Base-by-base conservation (phyloP, 2,888 invertebrate species). In the Chymomyza caudatula region DNA sequence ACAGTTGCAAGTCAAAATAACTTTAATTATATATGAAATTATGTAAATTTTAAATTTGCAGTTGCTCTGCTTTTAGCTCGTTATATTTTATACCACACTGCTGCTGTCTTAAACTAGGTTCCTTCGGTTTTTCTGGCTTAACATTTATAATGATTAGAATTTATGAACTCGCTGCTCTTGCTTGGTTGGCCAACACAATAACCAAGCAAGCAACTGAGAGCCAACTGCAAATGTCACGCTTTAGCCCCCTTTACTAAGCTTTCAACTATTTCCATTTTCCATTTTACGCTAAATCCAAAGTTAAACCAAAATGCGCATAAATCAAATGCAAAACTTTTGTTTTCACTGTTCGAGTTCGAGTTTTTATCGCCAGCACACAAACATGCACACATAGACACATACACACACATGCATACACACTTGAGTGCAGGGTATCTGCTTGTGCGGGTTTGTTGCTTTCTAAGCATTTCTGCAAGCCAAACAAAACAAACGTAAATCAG, bases 401-500 rank as follows among this genome's bases (percentile, higher is more conserved):
- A 63, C 63, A 56, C 61, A 69, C 66, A 60, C 62, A 67, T 60
- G 55, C 60, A 69, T 61, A 63, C 61, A 56, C 60, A 22, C 58
- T n/a, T n/a, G 42, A 22, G 6, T 8, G 3, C 20, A 19, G 20
- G 54, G n/a, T 59, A 29, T 44, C 66, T 64, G 63, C 47, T 29
- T 37, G 29, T 37, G 8, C 5, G 8, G 6, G 47, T 47, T 17
- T 47, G 53, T 67, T 85, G 85, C 80, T 69, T 71, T 82, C 77
- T 74, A 79, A 82, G 79, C 85, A 79, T 77, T 80, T 77, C 74
- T 63, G 64, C 72, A 67, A 77, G 72, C 77, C 72, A 83, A 74
- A 17, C 77, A 85, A 77, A 85, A 85, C 79, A 72, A 83, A 85
- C 86, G 84, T 85, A 80, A 79, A 85, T 80, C 79, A 85, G 76